Conservation (phyloP, 1,140 invertebrate genomes). For the Bactericera cockerelli region DNA sequence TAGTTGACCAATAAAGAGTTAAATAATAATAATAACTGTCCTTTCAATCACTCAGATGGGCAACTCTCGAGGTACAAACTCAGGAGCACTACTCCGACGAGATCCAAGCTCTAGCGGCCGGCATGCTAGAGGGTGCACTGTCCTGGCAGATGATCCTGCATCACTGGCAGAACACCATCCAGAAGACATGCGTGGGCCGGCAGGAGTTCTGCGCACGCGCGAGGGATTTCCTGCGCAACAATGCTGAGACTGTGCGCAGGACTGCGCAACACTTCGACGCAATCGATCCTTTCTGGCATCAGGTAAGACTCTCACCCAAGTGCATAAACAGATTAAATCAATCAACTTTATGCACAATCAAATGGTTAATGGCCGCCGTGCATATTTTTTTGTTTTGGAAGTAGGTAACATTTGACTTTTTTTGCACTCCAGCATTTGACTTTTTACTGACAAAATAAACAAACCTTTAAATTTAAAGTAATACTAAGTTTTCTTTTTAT, state of each 20-base stretch:
- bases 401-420: no score
- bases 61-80: slow-evolving; percentile 60
- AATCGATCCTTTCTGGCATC: slow-evolving; percentile 59
- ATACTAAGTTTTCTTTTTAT: no score
- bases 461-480: no score
- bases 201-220: slow-evolving; percentile 51
- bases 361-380: slow-evolving; percentile 8
- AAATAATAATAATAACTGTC: no score
- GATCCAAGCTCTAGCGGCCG: slow-evolving; percentile 75
- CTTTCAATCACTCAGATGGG: slow-evolving; percentile 41
- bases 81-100: slow-evolving; percentile 49
- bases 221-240: slow-evolving; percentile 44
- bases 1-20: no score
- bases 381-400: background rate
- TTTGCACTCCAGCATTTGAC: no score
- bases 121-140: slow-evolving; percentile 67
- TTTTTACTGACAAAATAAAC: no score
- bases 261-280: slow-evolving; percentile 32
- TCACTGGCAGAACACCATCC: slow-evolving; percentile 63
- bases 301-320: slow-evolving; percentile 35
- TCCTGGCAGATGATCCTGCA: slow-evolving; percentile 66
- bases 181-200: slow-evolving; percentile 46
- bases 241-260: slow-evolving; percentile 42
- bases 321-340: no score
- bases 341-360: no score